These are phyloP conservation scores for Chiroxiphia lanceolata DNA, from an alignment of 2,797 vertebrate species.

Conservation along the genomic window DNA sequence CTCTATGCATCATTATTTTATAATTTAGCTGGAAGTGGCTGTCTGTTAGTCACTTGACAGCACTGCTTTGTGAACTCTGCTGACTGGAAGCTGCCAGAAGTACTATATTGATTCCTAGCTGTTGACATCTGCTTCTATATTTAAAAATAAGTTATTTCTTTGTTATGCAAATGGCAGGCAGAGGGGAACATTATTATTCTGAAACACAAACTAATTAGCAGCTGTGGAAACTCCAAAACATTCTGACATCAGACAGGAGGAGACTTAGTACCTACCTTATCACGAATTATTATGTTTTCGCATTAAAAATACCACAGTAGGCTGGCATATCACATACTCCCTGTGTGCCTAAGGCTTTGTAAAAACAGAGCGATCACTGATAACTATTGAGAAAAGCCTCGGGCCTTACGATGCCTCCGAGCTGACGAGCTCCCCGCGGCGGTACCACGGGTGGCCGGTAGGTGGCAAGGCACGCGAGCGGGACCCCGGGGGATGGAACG, in stretches of 20 bases:
- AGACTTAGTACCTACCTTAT: background rate
- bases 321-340: fast-evolving
- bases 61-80: background rate
- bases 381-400: background rate
- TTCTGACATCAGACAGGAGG: background rate
- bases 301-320: fast-evolving
- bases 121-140: background rate
- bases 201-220: background rate
- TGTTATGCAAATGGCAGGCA: background rate
- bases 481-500: background rate
- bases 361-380: background rate
- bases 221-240: background rate
- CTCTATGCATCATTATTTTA: background rate
- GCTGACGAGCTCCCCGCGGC: background rate
- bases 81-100: background rate
- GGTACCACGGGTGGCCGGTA: constrained; percentile 57
- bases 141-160: background rate
- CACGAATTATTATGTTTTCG: background rate
- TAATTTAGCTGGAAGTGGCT: background rate
- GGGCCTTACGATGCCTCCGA: fast-evolving
- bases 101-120: background rate
- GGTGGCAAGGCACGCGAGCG: constrained; percentile 72
- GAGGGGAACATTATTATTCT: background rate
- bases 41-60: background rate
- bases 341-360: fast-evolving